These are phyloP conservation scores for Apteryx mantelli DNA, from an alignment of 2,113 vertebrate species.

Conservation along the genomic window DNA sequence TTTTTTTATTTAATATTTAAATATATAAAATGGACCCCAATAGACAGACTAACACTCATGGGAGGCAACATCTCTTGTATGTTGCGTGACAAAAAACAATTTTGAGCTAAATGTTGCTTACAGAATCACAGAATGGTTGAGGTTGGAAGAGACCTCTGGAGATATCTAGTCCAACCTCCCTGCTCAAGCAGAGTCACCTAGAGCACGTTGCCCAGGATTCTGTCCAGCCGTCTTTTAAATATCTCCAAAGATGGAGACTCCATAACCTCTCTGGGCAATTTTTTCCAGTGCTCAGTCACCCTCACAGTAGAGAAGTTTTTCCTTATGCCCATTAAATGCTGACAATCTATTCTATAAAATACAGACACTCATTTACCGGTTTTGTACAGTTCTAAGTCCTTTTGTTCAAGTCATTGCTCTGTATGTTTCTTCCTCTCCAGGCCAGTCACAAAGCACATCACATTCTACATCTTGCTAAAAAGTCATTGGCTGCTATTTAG, in stretches of 20 bases:
- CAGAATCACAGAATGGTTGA: too few relatives aligned
- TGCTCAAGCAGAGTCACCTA: too few relatives aligned
- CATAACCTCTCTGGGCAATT: too few relatives aligned
- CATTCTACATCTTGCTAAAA: background rate
- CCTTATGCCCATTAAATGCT: background rate
- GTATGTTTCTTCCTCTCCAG: conserved; percentile 3
- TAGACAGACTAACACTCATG: background rate
- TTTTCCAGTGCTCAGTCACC: too few relatives aligned
- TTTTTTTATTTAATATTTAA: background rate
- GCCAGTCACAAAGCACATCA: conserved; percentile 1
- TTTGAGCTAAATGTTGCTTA: background rate
- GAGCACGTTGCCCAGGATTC: too few relatives aligned
- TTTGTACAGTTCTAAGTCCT: background rate
- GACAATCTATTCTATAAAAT: background rate
- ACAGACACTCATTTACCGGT: background rate
- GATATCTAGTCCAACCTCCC: too few relatives aligned
- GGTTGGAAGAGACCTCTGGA: too few relatives aligned
- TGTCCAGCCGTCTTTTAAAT: too few relatives aligned
- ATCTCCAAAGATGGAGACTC: background rate
- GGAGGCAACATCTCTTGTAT: background rate
- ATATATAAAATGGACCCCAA: background rate
- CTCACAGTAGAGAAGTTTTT: too few relatives aligned
- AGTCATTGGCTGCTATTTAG: conserved; percentile 9
- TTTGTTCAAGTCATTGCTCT: conserved; percentile 1
- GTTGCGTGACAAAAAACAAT: background rate